A percentile compares a stretch with the other conserved stretches of the same genome.
These are phyloP conservation scores for Leguminivora glycinivorella DNA, from an alignment of 1,140 invertebrate genomes.

Conservation along the genomic window DNA sequence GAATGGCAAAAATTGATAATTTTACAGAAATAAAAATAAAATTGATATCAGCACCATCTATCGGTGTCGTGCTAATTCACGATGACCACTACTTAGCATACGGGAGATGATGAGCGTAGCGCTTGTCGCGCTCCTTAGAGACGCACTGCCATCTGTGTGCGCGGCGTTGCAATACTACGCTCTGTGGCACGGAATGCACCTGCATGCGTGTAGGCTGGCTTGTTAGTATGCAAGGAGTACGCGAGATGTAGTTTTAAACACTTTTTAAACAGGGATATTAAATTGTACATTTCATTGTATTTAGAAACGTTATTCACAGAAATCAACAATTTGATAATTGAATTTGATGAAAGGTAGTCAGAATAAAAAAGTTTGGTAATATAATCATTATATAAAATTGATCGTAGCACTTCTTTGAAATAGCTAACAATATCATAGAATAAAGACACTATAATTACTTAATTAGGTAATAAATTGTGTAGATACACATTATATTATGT, in stretches of 20 bases:
- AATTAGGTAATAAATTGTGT: too few species aligned
- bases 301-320: too few species aligned
- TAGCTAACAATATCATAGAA: too few species aligned
- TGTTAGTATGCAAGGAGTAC: slow-evolving; percentile 30
- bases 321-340: too few species aligned
- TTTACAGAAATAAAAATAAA: background rate
- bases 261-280: background rate
- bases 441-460: too few species aligned
- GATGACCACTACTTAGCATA: slow-evolving; percentile 30
- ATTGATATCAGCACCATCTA: slow-evolving; percentile 56
- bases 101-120: background rate
- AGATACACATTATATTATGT: too few species aligned
- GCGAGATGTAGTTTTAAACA: slow-evolving; percentile 14
- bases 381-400: too few species aligned
- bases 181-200: slow-evolving; percentile 25
- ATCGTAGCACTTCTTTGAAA: too few species aligned
- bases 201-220: slow-evolving; percentile 29
- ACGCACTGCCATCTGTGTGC: slow-evolving; percentile 63
- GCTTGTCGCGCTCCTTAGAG: slow-evolving; percentile 26
- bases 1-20: background rate
- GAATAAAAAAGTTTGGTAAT: too few species aligned
- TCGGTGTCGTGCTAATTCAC: slow-evolving; percentile 44
- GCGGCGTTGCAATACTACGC: slow-evolving; percentile 47
- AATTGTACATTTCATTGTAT: background rate
- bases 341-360: too few species aligned